phyloP scores from a whole-genome alignment of 1,140 invertebrate genomes.

The Drosophila paulistorum region DNA sequence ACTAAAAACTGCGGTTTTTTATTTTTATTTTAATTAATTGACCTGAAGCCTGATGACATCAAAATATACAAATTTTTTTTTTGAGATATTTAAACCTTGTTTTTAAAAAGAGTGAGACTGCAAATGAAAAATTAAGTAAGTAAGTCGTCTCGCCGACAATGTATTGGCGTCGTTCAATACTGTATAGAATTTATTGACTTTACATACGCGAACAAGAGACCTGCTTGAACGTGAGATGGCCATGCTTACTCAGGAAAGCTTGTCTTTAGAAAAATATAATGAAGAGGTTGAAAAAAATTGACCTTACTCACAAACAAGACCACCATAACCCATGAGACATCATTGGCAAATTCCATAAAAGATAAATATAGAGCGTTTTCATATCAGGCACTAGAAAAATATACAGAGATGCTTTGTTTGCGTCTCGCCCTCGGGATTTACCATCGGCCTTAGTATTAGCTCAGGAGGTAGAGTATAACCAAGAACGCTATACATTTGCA shows the following conservation, averaged over 20 bases:
- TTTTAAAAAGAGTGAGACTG: too few relatives aligned
- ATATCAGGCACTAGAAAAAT: neutral
- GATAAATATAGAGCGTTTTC: neutral
- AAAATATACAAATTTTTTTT: too few relatives aligned
- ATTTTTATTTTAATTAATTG: too few relatives aligned
- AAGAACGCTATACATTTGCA: neutral
- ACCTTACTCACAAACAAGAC: neutral
- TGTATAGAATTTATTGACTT: neutral
- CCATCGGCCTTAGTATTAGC: neutral
- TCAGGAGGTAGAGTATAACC: neutral
- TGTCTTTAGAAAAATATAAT: neutral
- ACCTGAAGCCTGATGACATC: too few relatives aligned
- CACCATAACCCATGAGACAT: neutral
- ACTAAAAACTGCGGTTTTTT: too few relatives aligned
- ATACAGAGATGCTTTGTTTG: neutral
- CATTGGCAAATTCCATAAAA: neutral
- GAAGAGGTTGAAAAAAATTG: neutral
- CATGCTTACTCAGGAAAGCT: neutral
- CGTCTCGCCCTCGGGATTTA: neutral
- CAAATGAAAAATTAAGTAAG: neutral
- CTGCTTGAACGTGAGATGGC: neutral
- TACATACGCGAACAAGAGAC: neutral
- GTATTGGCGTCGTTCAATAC: neutral
- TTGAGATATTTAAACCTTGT: too few relatives aligned
- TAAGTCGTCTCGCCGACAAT: neutral